Evolutionary conservation across 2,113 vertebrate species (phyloP).

Genomic region (Dasyprocta punctata): DNA sequence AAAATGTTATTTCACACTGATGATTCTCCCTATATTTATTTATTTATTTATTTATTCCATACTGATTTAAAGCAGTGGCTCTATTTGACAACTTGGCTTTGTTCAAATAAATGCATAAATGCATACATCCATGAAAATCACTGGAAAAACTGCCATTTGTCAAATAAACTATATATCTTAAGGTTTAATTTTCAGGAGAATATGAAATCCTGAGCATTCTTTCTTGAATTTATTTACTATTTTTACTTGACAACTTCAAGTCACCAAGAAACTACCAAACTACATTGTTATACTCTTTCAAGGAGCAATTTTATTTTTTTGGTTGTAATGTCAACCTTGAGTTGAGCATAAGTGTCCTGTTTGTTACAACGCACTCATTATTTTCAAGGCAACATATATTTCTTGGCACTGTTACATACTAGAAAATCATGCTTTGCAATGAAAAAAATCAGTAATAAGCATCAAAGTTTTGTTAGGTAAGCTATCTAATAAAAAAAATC

Average conservation of each 20-base stretch:
- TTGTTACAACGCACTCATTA: neutral
- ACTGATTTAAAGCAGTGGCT: neutral
- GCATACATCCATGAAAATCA: neutral
- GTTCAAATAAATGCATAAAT: neutral
- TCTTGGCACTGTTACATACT: neutral
- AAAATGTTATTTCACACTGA: neutral
- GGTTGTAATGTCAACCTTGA: neutral
- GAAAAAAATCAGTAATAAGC: neutral
- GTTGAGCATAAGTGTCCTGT: neutral
- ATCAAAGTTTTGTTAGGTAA: neutral
- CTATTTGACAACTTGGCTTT: constrained; percentile 30
- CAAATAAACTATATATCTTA: neutral
- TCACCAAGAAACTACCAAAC: neutral
- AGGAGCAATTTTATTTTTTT: neutral
- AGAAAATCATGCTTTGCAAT: neutral
- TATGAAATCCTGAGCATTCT: neutral
- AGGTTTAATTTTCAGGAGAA: constrained; percentile 33
- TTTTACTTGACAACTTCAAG: neutral
- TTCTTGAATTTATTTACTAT: neutral
- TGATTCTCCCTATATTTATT: neutral
- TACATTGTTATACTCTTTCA: neutral
- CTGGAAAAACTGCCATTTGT: neutral
- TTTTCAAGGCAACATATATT: neutral
- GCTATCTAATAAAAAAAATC: neutral
- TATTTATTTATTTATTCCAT: neutral